phyloP scores from a whole-genome alignment of 2,797 vertebrate genomes.

The Buphagus erythrorhynchus region DNA sequence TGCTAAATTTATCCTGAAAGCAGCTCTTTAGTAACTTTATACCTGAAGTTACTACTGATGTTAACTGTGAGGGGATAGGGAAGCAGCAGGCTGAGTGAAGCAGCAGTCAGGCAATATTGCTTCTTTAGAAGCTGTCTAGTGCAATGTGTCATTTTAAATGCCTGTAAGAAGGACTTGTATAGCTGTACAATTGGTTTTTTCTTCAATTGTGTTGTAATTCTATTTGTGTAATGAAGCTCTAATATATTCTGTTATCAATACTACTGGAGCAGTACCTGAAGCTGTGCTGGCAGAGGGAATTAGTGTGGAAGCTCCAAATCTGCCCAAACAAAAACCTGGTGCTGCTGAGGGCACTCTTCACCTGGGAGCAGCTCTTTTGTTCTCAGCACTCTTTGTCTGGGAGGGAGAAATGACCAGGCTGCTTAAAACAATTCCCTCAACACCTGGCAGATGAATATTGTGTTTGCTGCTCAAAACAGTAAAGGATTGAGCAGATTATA shows the following conservation, averaged over 20 bases:
- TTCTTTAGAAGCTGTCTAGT: not conserved
- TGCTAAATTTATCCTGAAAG: not conserved
- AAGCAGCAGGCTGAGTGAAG: not conserved
- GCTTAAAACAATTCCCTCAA: not conserved
- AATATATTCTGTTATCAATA: not conserved
- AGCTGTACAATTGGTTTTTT: not conserved
- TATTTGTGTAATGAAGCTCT: not conserved
- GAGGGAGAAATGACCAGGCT: not conserved
- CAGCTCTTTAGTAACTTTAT: not conserved
- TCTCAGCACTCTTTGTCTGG: not conserved
- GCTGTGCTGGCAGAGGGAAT: not conserved
- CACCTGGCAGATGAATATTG: not conserved
- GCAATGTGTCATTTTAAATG: slow-evolving; percentile 6
- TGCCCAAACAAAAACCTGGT: not conserved
- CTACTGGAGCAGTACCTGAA: not conserved
- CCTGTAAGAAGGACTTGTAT: not conserved
- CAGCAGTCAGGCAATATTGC: not conserved
- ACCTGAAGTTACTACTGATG: not conserved
- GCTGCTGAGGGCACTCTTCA: not conserved
- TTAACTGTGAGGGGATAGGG: not conserved
- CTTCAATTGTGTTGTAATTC: not conserved
- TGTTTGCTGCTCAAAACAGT: not conserved
- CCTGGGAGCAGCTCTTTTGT: not conserved
- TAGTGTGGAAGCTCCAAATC: not conserved
- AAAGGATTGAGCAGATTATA: not conserved